phyloP scores from a whole-genome alignment of 2,797 vertebrate genomes.

The Trematomus bernacchii region DNA sequence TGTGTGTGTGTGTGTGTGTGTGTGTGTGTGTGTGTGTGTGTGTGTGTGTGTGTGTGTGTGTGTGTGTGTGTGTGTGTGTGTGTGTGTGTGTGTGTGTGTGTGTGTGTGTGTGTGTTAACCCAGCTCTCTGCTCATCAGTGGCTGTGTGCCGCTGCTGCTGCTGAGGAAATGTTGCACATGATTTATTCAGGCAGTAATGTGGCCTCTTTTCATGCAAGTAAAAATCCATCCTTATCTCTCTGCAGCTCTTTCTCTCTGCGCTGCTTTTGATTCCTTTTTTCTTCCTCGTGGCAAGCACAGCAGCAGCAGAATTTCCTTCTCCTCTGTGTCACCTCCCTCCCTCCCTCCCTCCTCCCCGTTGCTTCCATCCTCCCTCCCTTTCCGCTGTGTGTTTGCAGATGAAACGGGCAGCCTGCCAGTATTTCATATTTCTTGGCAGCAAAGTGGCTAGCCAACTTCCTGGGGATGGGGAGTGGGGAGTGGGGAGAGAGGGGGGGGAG shows the following conservation, averaged over 20 bases:
- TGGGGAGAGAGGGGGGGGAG: conserved; percentile 32
- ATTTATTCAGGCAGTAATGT: conserved; percentile 72
- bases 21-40: background rate
- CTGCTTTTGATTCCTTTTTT: conserved; percentile 66
- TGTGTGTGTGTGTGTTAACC: conserved; percentile 26
- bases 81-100: conserved; percentile 7
- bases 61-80: background rate
- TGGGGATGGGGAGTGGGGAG: conserved; percentile 78
- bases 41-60: background rate
- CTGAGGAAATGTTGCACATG: conserved; percentile 63
- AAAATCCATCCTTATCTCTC: conserved; percentile 68
- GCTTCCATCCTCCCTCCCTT: conserved; percentile 70
- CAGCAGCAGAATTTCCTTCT: conserved; percentile 81
- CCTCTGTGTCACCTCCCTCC: conserved; percentile 75
- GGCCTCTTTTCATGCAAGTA: conserved; percentile 65
- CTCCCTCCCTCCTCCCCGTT: conserved; percentile 66
- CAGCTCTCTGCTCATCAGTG: conserved; percentile 27
- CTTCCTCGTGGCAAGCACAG: conserved; percentile 74
- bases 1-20: background rate
- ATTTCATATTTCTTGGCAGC: conserved; percentile 92
- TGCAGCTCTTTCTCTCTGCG: conserved; percentile 63
- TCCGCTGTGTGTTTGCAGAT: conserved; percentile 84
- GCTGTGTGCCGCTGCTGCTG: conserved; percentile 38
- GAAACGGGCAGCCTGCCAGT: conserved; percentile 93
- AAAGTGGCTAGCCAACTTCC: conserved; percentile 88